Base-by-base conservation (phyloP, 2,113 vertebrate species). In the Peromyscus leucopus region DNA sequence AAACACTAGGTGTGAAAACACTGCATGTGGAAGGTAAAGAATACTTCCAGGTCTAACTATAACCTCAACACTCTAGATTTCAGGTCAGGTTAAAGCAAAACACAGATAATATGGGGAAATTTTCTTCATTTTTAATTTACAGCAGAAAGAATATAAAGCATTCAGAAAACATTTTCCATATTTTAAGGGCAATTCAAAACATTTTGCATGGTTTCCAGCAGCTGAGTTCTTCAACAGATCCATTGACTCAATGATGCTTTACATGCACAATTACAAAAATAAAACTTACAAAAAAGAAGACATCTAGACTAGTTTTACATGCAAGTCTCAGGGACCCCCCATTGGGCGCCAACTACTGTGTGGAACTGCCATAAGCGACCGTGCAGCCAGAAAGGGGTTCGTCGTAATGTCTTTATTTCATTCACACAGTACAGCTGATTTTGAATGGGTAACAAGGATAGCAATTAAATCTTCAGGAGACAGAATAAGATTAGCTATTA, bases 101-200 rank as follows among this genome's bases (percentile, higher is more conserved):
- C 79, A 95, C 97, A 57, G 98, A 90, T 98, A 95, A 92, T 98
- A 98, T 98, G 99, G 99, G 99, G 99, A 99, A 98, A 99, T 99
- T 99, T 99, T 99, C 99, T 99, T 99, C 98, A 98, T 99, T 99
- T 99, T 99, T 99, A 99, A 99, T 99, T 99, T 99, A 99, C 99
- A 99, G 99, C 99, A 99, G 99, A 99, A 99, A 99, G 99, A 99
- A 99, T 99, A 99, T 99, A 99, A 99, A 99, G 99, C 99, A 99
- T 99, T 99, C 99, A 99, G 99, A 99, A 99, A 99, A 99, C 99
- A 99, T 99, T 99, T 99, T 99, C 99, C 99, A 99, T 99, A 99
- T 99, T 99, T 99, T 99, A 99, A 99, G 99, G 99, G 99, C 99
- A 99, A 99, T 99, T 99, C 99, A 99, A 99, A 99, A 99, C 99